Evolutionary conservation across 1,140 invertebrate genomes (phyloP).

Genomic region (Drosophila virilis): DNA sequence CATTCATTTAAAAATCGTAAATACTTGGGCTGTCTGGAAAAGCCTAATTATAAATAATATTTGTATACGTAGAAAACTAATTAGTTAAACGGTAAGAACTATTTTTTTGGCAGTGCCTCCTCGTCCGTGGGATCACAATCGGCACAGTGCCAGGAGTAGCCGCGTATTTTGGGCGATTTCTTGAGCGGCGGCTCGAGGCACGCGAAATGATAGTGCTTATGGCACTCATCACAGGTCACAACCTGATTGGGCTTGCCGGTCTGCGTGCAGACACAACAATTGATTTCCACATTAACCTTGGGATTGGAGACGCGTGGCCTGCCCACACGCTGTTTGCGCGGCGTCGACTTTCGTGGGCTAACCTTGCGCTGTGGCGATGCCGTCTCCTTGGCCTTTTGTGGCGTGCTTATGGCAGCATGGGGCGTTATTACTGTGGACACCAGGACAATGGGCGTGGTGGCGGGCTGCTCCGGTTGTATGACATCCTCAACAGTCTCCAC

Average conservation of each 20-base stretch:
- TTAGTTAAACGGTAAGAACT: slow-evolving; percentile 1
- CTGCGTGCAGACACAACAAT: slow-evolving; percentile 69
- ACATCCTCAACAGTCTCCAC: slow-evolving; percentile 82
- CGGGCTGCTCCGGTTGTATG: slow-evolving; percentile 29
- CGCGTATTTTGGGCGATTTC: slow-evolving; percentile 95
- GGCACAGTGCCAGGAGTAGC: slow-evolving; percentile 98
- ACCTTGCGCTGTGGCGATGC: slow-evolving; percentile 53
- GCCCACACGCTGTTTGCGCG: slow-evolving; percentile 63
- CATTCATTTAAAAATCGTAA: slow-evolving; percentile 9
- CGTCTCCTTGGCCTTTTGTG: slow-evolving; percentile 31
- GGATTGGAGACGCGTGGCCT: slow-evolving; percentile 52
- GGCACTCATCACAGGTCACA: slow-evolving; percentile 95
- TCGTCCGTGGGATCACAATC: slow-evolving; percentile 94
- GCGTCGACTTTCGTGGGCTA: slow-evolving; percentile 68
- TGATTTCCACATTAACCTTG: slow-evolving; percentile 58
- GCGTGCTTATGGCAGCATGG: neutral
- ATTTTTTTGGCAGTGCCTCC: slow-evolving; percentile 60
- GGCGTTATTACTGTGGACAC: slow-evolving; percentile 1
- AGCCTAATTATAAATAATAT: slow-evolving; percentile 84
- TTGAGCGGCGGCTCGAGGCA: slow-evolving; percentile 96
- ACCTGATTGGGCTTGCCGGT: slow-evolving; percentile 71
- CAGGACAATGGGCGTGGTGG: slow-evolving; percentile 30
- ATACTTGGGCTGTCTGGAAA: slow-evolving; percentile 10
- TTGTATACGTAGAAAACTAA: slow-evolving; percentile 11
- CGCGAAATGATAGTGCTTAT: slow-evolving; percentile 94